Evolutionary conservation across 2,888 invertebrate species (phyloP).

Genomic region (Ommatoiulus sabulosus): DNA sequence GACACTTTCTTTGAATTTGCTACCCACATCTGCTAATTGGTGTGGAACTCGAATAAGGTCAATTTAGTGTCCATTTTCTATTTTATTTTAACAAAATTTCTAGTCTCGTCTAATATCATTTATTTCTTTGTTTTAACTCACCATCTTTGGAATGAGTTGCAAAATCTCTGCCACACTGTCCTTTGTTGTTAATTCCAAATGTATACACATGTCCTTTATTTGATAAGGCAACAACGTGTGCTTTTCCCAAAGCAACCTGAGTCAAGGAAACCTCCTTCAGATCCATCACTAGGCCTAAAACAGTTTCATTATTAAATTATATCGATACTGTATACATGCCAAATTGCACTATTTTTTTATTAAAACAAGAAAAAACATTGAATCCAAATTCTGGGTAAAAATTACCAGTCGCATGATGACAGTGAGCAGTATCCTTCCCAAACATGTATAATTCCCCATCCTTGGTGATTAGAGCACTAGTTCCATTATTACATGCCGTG

Average conservation of each 20-base stretch:
- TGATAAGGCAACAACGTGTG: constrained; percentile 91
- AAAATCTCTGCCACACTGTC: constrained; percentile 94
- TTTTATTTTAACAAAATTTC: no score
- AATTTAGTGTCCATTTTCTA: no score
- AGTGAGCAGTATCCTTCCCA: constrained; percentile 91
- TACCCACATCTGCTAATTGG: no score
- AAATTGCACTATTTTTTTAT: no score
- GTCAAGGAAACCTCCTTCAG: constrained; percentile 79
- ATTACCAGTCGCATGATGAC: constrained; percentile 76
- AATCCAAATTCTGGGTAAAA: background rate
- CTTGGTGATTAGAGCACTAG: constrained; percentile 90
- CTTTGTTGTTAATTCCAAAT: constrained; percentile 97
- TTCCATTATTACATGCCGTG: constrained; percentile 94
- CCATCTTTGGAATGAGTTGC: constrained; percentile 71
- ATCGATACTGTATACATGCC: no score
- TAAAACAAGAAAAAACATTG: background rate
- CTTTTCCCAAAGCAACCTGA: constrained; percentile 91
- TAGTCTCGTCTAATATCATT: no score
- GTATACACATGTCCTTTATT: constrained; percentile 91
- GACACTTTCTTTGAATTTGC: no score
- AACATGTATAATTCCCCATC: constrained; percentile 93
- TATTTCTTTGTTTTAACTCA: no score
- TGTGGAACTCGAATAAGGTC: no score
- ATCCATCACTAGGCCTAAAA: constrained; percentile 78
- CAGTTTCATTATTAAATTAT: no score